phyloP scores from a whole-genome alignment of 2,797 vertebrate species.

The Neoniphon sammara region DNA sequence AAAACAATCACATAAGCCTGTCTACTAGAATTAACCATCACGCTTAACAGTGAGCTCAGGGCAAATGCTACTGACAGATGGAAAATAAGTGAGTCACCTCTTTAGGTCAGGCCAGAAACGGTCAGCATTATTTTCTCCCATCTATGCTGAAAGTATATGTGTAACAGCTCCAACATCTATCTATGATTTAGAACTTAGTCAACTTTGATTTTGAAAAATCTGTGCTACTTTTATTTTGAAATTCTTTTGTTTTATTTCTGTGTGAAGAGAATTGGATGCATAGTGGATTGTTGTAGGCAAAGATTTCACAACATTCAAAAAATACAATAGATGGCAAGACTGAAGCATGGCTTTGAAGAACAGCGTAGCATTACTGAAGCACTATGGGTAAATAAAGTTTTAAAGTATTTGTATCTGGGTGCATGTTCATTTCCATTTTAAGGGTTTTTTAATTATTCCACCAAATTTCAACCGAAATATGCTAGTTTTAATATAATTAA shows the following conservation, averaged over 20 bases:
- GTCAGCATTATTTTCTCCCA: not conserved
- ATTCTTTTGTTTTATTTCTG: too few relatives aligned
- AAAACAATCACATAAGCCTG: constrained; percentile 27
- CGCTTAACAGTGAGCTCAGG: constrained; percentile 12
- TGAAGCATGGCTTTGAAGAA: too few relatives aligned
- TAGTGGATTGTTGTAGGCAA: too few relatives aligned
- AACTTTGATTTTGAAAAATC: not conserved
- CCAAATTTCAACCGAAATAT: constrained; percentile 10
- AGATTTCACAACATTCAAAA: too few relatives aligned
- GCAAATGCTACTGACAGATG: not conserved
- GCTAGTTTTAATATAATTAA: not conserved
- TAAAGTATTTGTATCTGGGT: too few relatives aligned
- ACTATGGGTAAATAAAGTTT: too few relatives aligned
- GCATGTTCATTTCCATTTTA: constrained; percentile 9
- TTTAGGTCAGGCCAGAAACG: not conserved
- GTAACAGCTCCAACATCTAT: too few relatives aligned
- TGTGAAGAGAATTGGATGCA: too few relatives aligned
- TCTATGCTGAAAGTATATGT: not conserved
- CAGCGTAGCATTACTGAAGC: too few relatives aligned
- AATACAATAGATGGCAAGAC: too few relatives aligned
- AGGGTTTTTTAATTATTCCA: not conserved
- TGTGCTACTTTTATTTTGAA: not conserved
- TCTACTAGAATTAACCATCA: constrained; percentile 9
- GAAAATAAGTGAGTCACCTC: constrained; percentile 1
- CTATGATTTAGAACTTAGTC: not conserved